Percentiles rank a stretch among this genome's conserved stretches.
phyloP scores from a whole-genome alignment of 2,888 invertebrate genomes.

The Mimas tiliae region DNA sequence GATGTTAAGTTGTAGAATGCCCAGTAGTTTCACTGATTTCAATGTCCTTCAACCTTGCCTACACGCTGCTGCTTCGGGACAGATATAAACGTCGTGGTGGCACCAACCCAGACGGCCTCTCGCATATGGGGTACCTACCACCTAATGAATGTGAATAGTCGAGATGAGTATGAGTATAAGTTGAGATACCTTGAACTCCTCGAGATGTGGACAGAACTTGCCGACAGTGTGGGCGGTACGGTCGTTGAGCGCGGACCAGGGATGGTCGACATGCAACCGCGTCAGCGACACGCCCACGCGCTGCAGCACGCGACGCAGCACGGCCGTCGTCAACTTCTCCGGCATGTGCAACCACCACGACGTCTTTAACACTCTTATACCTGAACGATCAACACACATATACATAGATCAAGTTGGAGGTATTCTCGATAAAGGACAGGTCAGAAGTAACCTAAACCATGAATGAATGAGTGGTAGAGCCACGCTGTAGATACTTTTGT shows the following conservation, averaged over 20 bases:
- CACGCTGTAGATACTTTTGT: too few species aligned
- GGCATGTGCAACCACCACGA: constrained; percentile 69
- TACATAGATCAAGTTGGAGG: not conserved
- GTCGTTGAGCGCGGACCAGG: constrained; percentile 75
- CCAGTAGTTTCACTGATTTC: too few species aligned
- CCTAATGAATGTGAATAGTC: too few species aligned
- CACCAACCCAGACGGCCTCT: too few species aligned
- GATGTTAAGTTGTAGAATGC: too few species aligned
- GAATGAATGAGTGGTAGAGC: too few species aligned
- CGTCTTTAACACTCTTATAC: constrained; percentile 70
- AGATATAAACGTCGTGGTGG: too few species aligned
- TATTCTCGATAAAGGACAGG: not conserved
- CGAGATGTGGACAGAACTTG: constrained; percentile 84
- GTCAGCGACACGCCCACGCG: constrained; percentile 75
- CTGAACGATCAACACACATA: constrained; percentile 42
- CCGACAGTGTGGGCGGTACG: constrained; percentile 83
- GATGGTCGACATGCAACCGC: constrained; percentile 79
- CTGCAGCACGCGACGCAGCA: constrained; percentile 78
- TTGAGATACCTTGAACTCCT: constrained; percentile 74
- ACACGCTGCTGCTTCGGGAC: too few species aligned
- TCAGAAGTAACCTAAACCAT: too few species aligned
- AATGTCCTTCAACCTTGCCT: too few species aligned
- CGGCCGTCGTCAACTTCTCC: constrained; percentile 71
- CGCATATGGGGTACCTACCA: too few species aligned
- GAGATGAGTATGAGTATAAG: too few species aligned